Evolutionary conservation across 2,113 vertebrate genomes (phyloP).

Genomic region (Protomyctophum bolini): DNA sequence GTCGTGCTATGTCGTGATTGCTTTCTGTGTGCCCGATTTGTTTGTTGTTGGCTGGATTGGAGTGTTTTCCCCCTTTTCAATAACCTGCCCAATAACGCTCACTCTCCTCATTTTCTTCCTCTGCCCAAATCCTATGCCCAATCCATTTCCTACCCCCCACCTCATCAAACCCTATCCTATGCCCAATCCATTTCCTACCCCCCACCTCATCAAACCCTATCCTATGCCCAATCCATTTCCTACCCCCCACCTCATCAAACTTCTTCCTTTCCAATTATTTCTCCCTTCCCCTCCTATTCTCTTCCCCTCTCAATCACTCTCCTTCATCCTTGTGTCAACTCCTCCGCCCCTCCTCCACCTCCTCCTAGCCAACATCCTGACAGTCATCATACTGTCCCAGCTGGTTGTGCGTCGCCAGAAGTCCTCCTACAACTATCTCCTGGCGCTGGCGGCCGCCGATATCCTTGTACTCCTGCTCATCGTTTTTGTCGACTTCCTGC

Average conservation of each 20-base stretch:
- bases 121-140: slow-evolving; percentile 33
- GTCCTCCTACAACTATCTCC: slow-evolving; percentile 97
- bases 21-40: background rate
- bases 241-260: slow-evolving; percentile 16
- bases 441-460: slow-evolving; percentile 95
- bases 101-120: slow-evolving; percentile 42
- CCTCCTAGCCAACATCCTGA: slow-evolving; percentile 92
- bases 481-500: slow-evolving; percentile 93
- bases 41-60: slow-evolving; percentile 14
- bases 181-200: slow-evolving; percentile 12
- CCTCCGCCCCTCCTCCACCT: background rate
- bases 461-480: slow-evolving; percentile 95
- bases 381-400: slow-evolving; percentile 95
- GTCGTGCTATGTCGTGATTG: background rate
- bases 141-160: slow-evolving; percentile 16
- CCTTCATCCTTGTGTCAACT: background rate
- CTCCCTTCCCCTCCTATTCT: slow-evolving; percentile 21
- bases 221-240: slow-evolving; percentile 27
- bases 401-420: slow-evolving; percentile 95
- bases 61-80: slow-evolving; percentile 17
- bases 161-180: slow-evolving; percentile 15
- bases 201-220: slow-evolving; percentile 26
- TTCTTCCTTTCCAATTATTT: slow-evolving; percentile 22
- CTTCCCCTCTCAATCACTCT: slow-evolving; percentile 25
- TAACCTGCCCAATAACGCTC: slow-evolving; percentile 50